Evolutionary conservation across 2,888 invertebrate genomes (phyloP).

Genomic region (Diabrotica balteata): DNA sequence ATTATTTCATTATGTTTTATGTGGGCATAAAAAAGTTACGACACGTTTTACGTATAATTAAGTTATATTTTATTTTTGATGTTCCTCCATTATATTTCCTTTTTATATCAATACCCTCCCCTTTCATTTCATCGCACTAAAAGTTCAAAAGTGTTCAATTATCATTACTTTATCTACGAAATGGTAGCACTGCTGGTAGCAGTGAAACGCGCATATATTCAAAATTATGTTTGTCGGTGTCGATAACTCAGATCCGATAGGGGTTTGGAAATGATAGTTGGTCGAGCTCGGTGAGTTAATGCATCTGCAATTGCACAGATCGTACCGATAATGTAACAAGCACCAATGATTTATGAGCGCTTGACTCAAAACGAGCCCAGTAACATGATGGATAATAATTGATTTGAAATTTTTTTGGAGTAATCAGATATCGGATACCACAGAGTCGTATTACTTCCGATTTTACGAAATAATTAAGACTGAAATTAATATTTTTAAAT

Average conservation of each 20-base stretch:
- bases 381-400: conserved; percentile 18
- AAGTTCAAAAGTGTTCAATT: not conserved
- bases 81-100: no score
- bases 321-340: conserved; percentile 48
- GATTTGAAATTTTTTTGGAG: conserved; percentile 4
- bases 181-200: conserved; percentile 7
- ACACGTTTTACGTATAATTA: no score
- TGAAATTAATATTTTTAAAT: no score
- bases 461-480: no score
- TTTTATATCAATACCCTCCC: no score
- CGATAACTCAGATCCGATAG: conserved; percentile 29
- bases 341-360: conserved; percentile 28
- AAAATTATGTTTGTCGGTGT: conserved; percentile 20
- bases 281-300: conserved; percentile 47
- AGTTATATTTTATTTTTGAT: no score
- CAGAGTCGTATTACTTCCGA: not conserved
- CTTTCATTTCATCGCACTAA: no score
- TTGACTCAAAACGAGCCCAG: conserved; percentile 16
- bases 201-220: conserved; percentile 20
- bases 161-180: conserved; percentile 2
- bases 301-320: conserved; percentile 52
- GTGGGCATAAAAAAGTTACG: no score
- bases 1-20: no score
- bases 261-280: conserved; percentile 31
- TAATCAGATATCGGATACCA: not conserved